A percentile compares a stretch with the other conserved stretches of the same genome.
Conservation (phyloP, 2,888 invertebrate genomes). For the Netelia melanura region DNA sequence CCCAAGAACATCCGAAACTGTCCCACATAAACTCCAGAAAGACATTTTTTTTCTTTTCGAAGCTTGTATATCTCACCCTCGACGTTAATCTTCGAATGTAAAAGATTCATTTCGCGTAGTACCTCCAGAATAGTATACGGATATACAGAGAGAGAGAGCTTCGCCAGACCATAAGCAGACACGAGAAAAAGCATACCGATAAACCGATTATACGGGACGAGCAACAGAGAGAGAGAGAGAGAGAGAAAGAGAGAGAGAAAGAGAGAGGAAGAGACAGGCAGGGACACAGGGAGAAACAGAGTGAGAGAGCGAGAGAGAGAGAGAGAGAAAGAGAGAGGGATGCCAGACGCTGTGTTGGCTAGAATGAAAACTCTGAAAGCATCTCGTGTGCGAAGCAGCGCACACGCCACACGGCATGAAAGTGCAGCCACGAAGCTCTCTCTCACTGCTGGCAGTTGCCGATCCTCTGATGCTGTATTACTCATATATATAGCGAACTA, state of each 20-base stretch:
- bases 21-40: neutral
- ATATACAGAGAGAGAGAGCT: conserved; percentile 10
- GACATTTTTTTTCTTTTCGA: neutral
- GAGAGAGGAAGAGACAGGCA: neutral
- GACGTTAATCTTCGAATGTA: conserved; percentile 40
- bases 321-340: neutral
- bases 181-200: conserved; percentile 53
- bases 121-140: conserved; percentile 4
- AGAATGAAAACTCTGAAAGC: conserved; percentile 71
- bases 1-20: too few species aligned
- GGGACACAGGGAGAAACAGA: neutral
- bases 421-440: conserved; percentile 65
- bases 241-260: too few species aligned
- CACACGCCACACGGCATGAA: conserved; percentile 55
- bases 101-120: conserved; percentile 47
- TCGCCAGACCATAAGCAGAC: conserved; percentile 58
- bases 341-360: conserved; percentile 57
- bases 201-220: conserved; percentile 69
- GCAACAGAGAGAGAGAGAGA: conserved; percentile 15
- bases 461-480: conserved; percentile 30
- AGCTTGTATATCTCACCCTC: neutral
- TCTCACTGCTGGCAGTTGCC: conserved; percentile 15
- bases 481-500: neutral
- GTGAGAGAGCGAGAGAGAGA: conserved; percentile 2
- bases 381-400: conserved; percentile 63